A percentile compares a stretch with the other conserved stretches of the same genome.
Conservation (phyloP, 2,797 vertebrate species). For the Micrastur ruficollis region DNA sequence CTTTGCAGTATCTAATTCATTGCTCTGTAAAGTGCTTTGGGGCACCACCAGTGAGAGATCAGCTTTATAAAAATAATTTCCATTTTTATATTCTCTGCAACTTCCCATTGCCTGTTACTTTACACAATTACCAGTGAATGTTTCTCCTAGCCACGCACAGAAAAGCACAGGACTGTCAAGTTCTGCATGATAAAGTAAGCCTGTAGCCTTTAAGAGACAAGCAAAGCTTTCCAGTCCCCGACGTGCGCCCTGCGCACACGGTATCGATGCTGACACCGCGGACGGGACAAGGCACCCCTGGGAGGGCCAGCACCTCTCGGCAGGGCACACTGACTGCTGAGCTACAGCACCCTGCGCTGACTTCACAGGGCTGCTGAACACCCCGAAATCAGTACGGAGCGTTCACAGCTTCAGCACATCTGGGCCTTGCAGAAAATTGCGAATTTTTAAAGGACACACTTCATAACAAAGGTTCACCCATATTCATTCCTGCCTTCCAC, state of each 20-base stretch:
- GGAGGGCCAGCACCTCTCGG: neutral
- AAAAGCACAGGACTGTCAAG: neutral
- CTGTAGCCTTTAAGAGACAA: neutral
- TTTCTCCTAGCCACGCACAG: rapidly evolving
- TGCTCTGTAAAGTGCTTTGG: neutral
- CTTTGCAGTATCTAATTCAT: neutral
- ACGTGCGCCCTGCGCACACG: rapidly evolving
- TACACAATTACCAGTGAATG: rapidly evolving
- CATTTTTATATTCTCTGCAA: neutral
- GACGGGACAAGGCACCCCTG: rapidly evolving
- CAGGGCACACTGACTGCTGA: neutral
- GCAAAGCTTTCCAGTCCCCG: neutral
- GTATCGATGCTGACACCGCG: rapidly evolving
- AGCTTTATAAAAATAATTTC: neutral
- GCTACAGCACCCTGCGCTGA: rapidly evolving
- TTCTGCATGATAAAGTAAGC: rapidly evolving
- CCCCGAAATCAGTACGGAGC: rapidly evolving
- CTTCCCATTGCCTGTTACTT: neutral
- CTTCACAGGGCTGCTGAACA: neutral
- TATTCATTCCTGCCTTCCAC: neutral
- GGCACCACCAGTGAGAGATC: neutral
- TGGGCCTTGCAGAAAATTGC: rapidly evolving
- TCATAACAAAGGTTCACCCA: too few species aligned
- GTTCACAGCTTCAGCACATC: rapidly evolving
- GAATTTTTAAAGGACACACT: neutral